Base-by-base conservation (phyloP, 2,797 vertebrate genomes). In the Phoebastria nigripes region DNA sequence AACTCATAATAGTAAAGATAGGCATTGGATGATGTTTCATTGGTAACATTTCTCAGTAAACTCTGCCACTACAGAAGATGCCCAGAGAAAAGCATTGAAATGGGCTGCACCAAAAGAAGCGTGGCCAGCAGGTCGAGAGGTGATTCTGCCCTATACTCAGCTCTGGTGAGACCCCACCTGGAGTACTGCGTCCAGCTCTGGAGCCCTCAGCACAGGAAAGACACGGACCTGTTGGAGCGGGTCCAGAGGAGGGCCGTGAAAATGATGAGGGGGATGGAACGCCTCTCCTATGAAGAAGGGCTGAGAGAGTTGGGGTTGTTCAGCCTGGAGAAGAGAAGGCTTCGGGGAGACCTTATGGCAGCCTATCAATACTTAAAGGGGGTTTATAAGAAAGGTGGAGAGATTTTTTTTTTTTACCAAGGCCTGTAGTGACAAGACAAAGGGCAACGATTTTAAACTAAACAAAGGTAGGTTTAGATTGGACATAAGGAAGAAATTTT, bases 271-370 rank as follows among this genome's bases (percentile, higher is more conserved):
- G 21, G 28, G 31, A 7, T 70, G 29, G 22, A 89, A 6, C 15
- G 76, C 2, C 31, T 66, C 51, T 66, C 11, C 42, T 28, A 2
- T 2, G 8, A 7, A 20, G n/a, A 66, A 6, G 35, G 42, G 4
- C 8, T 19, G 56, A 56, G 25, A 58, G 20, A 35, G 7, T 4
- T 65, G 15, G 5, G 4, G 8, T 20, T 59, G 24, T 58, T 35
- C 56, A 35, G n/a, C 12, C 9, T 39, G 41, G 21, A 77, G 12
- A 70, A 71, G 16, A 47, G 54, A 89, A 14, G 6, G 37, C 15
- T 58, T 31, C 1, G 11, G 8, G 5, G 4, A 73, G 29, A 46
- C 12, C 28, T 65, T 35, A n/a, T 0, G 24, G 8, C 3, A 3
- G 55, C n/a, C n/a, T 59, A 37, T 25, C 56, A 59, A 17, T 59